Conservation (phyloP, 1,140 invertebrate genomes). For the Dysdera silvatica region DNA sequence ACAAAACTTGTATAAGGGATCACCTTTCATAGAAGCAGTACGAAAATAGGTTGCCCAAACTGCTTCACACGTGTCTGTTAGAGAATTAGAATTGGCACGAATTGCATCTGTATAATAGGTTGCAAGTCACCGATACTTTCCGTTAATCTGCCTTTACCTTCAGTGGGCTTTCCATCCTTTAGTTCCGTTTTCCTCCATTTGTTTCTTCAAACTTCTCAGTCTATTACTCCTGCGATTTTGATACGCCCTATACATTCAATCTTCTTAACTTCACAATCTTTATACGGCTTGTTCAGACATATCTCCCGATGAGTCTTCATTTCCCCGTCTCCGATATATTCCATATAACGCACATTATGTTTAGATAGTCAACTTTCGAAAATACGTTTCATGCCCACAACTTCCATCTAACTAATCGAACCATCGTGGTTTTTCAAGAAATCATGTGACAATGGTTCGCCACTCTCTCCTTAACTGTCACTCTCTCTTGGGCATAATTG, state of each 20-base stretch:
- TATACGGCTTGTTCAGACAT: background rate
- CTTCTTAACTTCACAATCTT: background rate
- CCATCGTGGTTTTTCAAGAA: too few relatives aligned
- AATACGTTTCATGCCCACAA: too few relatives aligned
- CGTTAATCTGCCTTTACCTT: background rate
- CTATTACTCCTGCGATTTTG: background rate
- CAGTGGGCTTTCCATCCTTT: background rate
- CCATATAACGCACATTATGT: too few relatives aligned
- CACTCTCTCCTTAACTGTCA: too few relatives aligned
- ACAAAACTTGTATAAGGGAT: background rate
- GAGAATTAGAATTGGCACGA: background rate
- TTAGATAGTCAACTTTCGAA: too few relatives aligned
- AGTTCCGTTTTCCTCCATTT: background rate
- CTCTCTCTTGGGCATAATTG: too few relatives aligned
- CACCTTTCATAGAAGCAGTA: background rate
- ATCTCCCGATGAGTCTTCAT: background rate
- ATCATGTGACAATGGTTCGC: too few relatives aligned
- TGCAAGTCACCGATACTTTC: background rate
- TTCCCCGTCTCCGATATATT: background rate
- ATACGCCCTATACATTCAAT: background rate
- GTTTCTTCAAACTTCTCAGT: background rate
- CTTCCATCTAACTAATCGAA: too few relatives aligned
- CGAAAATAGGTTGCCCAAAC: background rate
- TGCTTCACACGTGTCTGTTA: background rate
- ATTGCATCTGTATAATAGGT: background rate